Evolutionary conservation across 2,113 vertebrate genomes (phyloP), one percentile per base, ranked within the genome.

Genomic region (Phasianus colchicus): DNA sequence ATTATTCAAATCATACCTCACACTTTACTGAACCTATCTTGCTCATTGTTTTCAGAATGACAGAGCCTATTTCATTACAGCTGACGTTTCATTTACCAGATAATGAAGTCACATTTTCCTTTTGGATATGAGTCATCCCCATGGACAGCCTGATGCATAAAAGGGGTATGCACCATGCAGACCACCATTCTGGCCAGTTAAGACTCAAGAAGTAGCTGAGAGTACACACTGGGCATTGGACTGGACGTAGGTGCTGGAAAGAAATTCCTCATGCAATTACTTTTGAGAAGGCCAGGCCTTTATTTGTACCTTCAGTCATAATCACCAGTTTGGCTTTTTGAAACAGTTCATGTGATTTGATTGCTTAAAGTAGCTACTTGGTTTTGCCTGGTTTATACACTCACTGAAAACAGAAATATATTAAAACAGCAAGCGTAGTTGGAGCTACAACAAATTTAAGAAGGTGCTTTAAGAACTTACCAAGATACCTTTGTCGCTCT

Each of bases 391-490:
- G 50, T 25, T 64, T 54, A 32, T 76, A 52, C 9, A 36, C 50
- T 40, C 13, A 30, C 29, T 95, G 78, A 57, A 93, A 96, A 65
- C 24, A 93, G n/a, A 94, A 95, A 75, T 66, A 83, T n/a, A 63
- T 86, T 84, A 77, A 90, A 90, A 72, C 6, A 78, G 57, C 63
- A 91, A 96, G 43, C 48, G 83, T 63, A 81, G 76, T 63, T 91
- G 66, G 69, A 95, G 64, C 34, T 89, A 85, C 52, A 93, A 89
- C 52, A 91, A 95, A 83, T 65, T 87, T 63, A 80, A 81, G 83
- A 96, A 96, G 36, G 45, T 93, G 63, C 73, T 95, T 97, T 96
- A 87, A 96, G 81, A 97, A 91, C 85, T 89, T 95, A 93, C 60
- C 71, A 95, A 90, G 83, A 96, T 93, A 97, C 54, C 29, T 96